These are phyloP conservation scores for Triplophysa bombifrons DNA, from an alignment of 2,797 vertebrate species.

Conservation along the genomic window DNA sequence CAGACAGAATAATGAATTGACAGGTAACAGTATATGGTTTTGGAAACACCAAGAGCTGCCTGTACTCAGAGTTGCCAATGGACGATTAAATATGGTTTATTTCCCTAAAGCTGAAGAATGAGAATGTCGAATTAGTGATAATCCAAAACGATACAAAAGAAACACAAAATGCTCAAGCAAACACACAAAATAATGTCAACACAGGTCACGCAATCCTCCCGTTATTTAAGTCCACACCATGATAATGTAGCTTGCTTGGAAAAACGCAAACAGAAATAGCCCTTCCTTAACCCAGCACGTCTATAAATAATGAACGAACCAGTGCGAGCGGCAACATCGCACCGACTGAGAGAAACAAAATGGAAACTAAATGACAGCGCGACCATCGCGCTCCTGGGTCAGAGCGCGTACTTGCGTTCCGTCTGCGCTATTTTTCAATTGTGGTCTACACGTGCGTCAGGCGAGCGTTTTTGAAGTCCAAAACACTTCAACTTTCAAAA, in stretches of 20 bases:
- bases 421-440: neutral
- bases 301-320: neutral
- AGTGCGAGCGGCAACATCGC: conserved; percentile 12
- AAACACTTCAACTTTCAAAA: conserved; percentile 21
- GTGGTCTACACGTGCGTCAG: neutral
- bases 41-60: no score
- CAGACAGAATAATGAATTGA: neutral
- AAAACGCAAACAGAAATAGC: neutral
- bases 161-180: neutral
- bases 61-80: no score
- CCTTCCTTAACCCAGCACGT: neutral
- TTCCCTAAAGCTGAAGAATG: no score
- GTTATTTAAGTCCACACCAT: no score
- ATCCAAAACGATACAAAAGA: neutral
- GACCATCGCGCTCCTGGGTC: conserved; percentile 41
- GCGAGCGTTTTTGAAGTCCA: neutral
- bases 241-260: neutral
- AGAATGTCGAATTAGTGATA: neutral
- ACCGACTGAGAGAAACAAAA: conserved; percentile 47
- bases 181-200: neutral
- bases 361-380: conserved; percentile 53
- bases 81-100: no score
- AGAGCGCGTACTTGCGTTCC: neutral
- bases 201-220: neutral
- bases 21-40: neutral